Evolutionary conservation across 2,113 vertebrate species (phyloP), one percentile per base, ranked within the genome.

Genomic region (Macaca fascicularis): DNA sequence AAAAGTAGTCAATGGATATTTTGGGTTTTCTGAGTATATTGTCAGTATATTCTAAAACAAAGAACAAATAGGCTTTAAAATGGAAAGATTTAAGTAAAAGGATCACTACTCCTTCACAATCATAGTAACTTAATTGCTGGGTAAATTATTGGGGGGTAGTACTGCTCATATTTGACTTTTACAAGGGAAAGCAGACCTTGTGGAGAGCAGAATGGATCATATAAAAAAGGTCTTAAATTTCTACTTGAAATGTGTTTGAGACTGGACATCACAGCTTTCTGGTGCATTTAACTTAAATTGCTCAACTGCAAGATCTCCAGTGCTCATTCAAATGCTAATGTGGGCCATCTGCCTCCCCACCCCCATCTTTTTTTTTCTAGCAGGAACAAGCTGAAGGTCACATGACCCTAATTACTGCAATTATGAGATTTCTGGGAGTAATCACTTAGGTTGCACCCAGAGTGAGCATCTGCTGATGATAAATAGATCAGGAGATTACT

Each of bases 401-500:
- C 27, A 45, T 97, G 98, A 97, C 95, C 95, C 95, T 92, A 96
- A 96, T 98, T 97, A 88, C 94, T 94, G 89, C 78, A 95, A 93
- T 93, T 98, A 96, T 95, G 97, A 97, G 97, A 97, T 98, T 98
- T 98, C 94, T 95, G 95, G 95, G 92, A 94, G 92, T 64, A 92
- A 96, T 97, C 95, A 59, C 81, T 87, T 94, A 94, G 93, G 4
- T 30, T 86, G 81, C 84, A 89, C 55, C 95, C 95, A 74, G 72
- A 92, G 74, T 76, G 69, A 90, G 94, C 95, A 95, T 95, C 97
- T 97, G 97, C 69, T 86, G n/a, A 35, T 94, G 95, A 97, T 67
- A 75, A 95, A 61, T 35, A 57, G 61, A 83, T 89, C 82, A 76
- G 69, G 57, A 89, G 57, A 90, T 92, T 83, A 43, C 70, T 59